Conservation (phyloP, 2,888 invertebrate genomes). For the Caenorhabditis becei region DNA sequence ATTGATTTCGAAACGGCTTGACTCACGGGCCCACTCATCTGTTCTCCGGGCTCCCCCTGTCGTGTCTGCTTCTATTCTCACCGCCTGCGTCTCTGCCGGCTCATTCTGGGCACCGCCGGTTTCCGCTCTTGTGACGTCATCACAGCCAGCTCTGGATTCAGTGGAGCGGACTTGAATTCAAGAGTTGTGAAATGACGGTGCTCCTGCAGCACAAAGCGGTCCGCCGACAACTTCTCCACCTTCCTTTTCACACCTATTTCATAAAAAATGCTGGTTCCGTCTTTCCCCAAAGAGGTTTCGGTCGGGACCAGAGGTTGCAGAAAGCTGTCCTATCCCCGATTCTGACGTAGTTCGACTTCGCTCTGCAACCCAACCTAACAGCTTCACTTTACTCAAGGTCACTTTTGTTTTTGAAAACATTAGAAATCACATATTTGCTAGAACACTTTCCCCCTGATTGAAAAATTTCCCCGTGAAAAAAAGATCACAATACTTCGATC, state of each 20-base stretch:
- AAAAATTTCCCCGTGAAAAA: no score
- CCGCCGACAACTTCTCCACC: slow-evolving; percentile 3
- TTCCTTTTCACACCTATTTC: slow-evolving; percentile 16
- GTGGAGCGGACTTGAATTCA: slow-evolving; percentile 52
- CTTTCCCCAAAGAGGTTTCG: not conserved
- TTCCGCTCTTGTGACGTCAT: slow-evolving; percentile 60
- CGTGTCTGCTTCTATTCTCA: not conserved
- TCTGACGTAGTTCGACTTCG: not conserved
- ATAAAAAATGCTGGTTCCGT: not conserved
- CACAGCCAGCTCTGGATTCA: slow-evolving; percentile 13
- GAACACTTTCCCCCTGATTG: no score
- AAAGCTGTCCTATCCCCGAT: not conserved
- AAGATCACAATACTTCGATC: no score
- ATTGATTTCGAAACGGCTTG: not conserved
- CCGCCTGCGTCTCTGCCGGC: slow-evolving; percentile 17
- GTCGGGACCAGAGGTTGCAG: not conserved
- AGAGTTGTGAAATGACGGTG: slow-evolving; percentile 31
- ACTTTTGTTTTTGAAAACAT: not conserved
- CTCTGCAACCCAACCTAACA: not conserved
- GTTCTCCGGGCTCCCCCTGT: slow-evolving; percentile 14
- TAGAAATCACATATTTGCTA: no score
- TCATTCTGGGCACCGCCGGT: slow-evolving; percentile 36
- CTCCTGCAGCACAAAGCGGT: slow-evolving; percentile 1
- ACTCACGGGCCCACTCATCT: not conserved
- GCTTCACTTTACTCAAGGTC: not conserved